Base-by-base conservation (phyloP, 2,888 invertebrate genomes). In the Phytoseiulus persimilis region DNA sequence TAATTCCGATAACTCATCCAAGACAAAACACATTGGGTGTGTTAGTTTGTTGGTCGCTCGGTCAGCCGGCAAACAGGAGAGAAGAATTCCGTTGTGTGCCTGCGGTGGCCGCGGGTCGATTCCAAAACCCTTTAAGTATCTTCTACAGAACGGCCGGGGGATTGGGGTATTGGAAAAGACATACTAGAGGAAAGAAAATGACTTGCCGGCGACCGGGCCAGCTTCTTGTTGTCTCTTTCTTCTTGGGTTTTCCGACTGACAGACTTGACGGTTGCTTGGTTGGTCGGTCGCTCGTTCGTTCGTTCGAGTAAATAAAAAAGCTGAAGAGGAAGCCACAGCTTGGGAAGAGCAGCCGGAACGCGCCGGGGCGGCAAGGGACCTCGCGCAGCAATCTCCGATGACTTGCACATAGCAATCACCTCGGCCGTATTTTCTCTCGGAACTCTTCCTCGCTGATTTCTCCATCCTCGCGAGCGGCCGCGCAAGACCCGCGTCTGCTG, bases 61-160 rank as follows among this genome's bases (percentile, higher is more conserved):
- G 9, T 65, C 23, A 23, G 65, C 18, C 11, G 65, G 65, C 65
- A 65, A 65, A 65, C 28, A 65, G 65, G 2, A 65, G 65, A 65
- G 18, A 65, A 65, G 14, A 65, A 65, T 65, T 65, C 65, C 65
- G 65, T 18, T 65, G 65, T 65, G 65, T 65, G 65, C 18, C 65
- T 65, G 39, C 39, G 39, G 39, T 39, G 9, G 39, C 39, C 39
- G 65, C 65, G 65, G 65, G 65, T 65, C 65, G 65, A 65, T 28
- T 65, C 65, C 65, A 65, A 65, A 65, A 65, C 65, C 65, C 65
- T 65, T 65, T 65, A 65, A 65, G 65, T 65, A 65, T 65, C 65
- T 65, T 28, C 65, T 65, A 28, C 14, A 23, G 11, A 18, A 28
- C 65, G 65, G 65, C 14, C 65, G 65, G 65, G 18, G 65, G 9